Base-by-base conservation (phyloP, 2,888 invertebrate genomes). In the Gymnoscelis rufifasciata region DNA sequence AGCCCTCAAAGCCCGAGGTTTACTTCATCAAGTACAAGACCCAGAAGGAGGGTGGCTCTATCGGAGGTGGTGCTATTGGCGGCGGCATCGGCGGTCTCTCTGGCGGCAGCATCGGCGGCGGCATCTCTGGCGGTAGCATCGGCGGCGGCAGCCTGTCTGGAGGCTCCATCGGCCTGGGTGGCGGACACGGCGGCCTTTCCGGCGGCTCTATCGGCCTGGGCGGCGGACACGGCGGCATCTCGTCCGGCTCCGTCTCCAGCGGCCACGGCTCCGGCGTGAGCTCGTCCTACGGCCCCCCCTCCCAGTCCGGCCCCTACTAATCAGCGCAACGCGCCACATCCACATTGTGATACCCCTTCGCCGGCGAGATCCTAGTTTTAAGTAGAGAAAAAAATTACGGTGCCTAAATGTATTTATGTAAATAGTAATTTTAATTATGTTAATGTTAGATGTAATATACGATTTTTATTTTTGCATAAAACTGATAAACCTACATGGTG, bases 21-120 rank as follows among this genome's bases (percentile, higher is more conserved):
- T 94, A 94, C 91, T 94, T 94, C 91, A 94, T 94, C 91, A 91
- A 93, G 64, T 94, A 94, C 91, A 93, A 93, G 91, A 92, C 93
- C 66, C 93, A 93, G 89, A 89, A 89, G 72, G 86, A 88, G 45
- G 72, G 81, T 55, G 69, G 68, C 36, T 43, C 47, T 56, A 58
- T 62, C 46, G 64, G 65, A 42, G 82, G 81, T 52, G 72, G 74
- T 47, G 59, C 67, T 60, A 73, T 71, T 65, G 47, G 76, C 23
- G 66, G 66, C 29, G 57, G 63, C 37, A 49, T 65, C 51, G 60
- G 62, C 44, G 65, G 67, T 41, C 53, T 66, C 56, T 55, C 59
- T 15, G 62, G 63, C 23, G 57, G 59, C 38, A 81, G 80, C 45
- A 61, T 62, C 14, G 67, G 71, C 33, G 57, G 60, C 38, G 62